phyloP scores from a whole-genome alignment of 2,888 invertebrate genomes.

The Emesis furor region DNA sequence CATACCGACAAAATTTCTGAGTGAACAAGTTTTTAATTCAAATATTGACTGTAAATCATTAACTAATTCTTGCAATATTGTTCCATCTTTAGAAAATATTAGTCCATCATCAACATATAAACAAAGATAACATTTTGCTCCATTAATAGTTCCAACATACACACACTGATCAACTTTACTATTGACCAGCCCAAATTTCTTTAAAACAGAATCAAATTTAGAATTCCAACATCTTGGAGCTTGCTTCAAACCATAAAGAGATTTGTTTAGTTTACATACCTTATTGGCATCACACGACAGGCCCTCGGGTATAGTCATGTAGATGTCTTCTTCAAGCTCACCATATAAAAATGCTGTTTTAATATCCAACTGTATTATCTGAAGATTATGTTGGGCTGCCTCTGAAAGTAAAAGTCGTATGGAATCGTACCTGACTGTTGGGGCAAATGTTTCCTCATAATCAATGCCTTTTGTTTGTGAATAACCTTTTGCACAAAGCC shows the following conservation, averaged over 20 bases:
- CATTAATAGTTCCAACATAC: conserved; percentile 36
- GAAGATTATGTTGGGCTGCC: conserved; percentile 56
- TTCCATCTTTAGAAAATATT: conserved; percentile 22
- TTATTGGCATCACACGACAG: conserved; percentile 28
- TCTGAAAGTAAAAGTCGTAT: conserved; percentile 55
- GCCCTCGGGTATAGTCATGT: conserved; percentile 35
- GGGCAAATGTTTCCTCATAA: background rate
- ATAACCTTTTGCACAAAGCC: background rate
- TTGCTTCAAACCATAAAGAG: conserved; percentile 28
- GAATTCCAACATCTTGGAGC: conserved; percentile 20
- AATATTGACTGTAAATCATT: background rate
- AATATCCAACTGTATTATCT: conserved; percentile 68
- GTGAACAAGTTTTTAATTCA: background rate
- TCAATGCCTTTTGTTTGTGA: background rate
- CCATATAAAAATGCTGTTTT: conserved; percentile 71
- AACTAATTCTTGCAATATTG: background rate
- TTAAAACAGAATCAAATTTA: conserved; percentile 26
- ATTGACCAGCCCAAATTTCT: conserved; percentile 41
- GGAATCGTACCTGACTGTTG: background rate
- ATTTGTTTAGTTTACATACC: conserved; percentile 38
- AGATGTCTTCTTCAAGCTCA: conserved; percentile 58
- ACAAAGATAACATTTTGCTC: conserved; percentile 28
- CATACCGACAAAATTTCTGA: background rate
- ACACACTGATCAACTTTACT: conserved; percentile 42
- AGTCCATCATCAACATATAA: conserved; percentile 49